A percentile compares a stretch with the other conserved stretches of the same genome.
Conservation (phyloP, 1,140 invertebrate genomes). For the Drusus annulatus region DNA sequence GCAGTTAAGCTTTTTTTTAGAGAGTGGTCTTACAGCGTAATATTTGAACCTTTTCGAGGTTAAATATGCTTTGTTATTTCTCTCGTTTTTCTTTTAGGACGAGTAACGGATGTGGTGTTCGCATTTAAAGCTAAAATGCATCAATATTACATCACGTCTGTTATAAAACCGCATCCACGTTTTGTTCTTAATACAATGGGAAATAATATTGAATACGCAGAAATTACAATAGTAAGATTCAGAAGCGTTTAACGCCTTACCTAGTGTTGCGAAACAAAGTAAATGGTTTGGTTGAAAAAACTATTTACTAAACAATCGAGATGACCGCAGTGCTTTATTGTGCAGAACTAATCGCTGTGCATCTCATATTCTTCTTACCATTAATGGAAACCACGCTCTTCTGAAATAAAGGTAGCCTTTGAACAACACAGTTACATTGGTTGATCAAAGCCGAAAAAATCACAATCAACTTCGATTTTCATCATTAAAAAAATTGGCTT, state of each 20-base stretch:
- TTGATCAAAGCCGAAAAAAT: too few species aligned
- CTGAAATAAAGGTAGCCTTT: too few species aligned
- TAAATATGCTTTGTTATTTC: too few species aligned
- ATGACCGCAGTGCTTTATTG: slow-evolving; percentile 12
- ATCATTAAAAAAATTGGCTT: too few species aligned
- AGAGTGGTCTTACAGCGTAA: too few species aligned
- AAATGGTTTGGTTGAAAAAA: slow-evolving; percentile 26
- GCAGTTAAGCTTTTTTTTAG: too few species aligned
- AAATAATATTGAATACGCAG: slow-evolving; percentile 23
- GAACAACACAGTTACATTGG: too few species aligned
- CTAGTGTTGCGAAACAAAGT: slow-evolving; percentile 22
- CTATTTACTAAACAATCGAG: background rate
- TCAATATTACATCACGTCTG: slow-evolving; percentile 18
- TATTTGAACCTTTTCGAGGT: too few species aligned
- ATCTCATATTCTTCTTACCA: background rate
- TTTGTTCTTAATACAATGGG: slow-evolving; percentile 31
- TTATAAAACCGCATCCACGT: slow-evolving; percentile 37
- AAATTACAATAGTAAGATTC: background rate
- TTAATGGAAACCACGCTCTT: too few species aligned
- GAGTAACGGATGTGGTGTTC: background rate
- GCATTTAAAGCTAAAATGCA: background rate
- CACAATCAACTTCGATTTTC: too few species aligned
- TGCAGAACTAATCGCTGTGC: slow-evolving; percentile 4
- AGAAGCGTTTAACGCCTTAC: background rate
- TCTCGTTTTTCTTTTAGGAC: too few species aligned